Conservation (phyloP, 2,797 vertebrate species). For the Anableps anableps region DNA sequence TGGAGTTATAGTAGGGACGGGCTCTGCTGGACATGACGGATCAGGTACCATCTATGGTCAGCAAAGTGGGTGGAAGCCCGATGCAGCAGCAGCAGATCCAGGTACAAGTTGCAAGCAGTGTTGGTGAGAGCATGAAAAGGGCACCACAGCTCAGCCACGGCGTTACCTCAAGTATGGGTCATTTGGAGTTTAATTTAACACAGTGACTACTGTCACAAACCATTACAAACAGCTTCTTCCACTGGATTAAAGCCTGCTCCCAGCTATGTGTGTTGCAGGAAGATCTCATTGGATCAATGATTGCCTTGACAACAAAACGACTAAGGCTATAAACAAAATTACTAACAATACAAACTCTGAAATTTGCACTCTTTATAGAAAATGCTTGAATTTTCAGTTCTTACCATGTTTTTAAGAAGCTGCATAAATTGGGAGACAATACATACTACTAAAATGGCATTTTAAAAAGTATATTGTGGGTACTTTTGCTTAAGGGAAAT, state of each 20-base stretch:
- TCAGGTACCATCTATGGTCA: conserved; percentile 50
- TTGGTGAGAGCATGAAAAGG: conserved; percentile 76
- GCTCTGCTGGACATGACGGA: conserved; percentile 49
- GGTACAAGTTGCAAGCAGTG: conserved; percentile 77
- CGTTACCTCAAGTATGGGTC: conserved; percentile 70
- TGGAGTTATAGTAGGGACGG: conserved; percentile 24
- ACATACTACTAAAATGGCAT: too few relatives aligned
- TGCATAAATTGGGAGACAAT: background rate
- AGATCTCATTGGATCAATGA: too few relatives aligned
- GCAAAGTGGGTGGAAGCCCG: conserved; percentile 60
- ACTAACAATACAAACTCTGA: too few relatives aligned
- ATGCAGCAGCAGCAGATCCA: conserved; percentile 74
- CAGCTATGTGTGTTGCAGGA: too few relatives aligned
- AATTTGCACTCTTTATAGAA: too few relatives aligned
- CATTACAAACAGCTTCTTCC: conserved; percentile 65
- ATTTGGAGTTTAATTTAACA: conserved; percentile 67
- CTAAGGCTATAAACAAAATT: too few relatives aligned
- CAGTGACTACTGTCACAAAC: conserved; percentile 67
- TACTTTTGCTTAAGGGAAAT: too few relatives aligned
- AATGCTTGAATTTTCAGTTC: too few relatives aligned
- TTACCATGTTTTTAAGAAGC: background rate
- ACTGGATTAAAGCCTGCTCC: conserved; percentile 61
- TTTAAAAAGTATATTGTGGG: too few relatives aligned
- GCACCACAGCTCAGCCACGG: conserved; percentile 76
- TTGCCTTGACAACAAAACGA: too few relatives aligned